Base-by-base conservation (phyloP, 2,113 vertebrate genomes). In the Nothobranchius furzeri region DNA sequence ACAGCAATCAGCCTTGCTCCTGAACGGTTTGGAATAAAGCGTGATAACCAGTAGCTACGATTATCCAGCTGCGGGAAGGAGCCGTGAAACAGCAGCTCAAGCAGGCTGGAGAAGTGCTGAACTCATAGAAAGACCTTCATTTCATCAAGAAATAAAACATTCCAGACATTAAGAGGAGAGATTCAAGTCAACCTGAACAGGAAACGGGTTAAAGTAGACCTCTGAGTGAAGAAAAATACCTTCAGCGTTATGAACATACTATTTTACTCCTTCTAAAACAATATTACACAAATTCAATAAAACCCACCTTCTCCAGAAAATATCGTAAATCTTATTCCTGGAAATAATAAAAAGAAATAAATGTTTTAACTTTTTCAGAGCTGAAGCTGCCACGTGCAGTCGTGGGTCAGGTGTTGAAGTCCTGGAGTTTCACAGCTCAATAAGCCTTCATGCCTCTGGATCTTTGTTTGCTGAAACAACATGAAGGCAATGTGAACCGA, bases 391-490 rank as follows among this genome's bases (percentile, higher is more conserved):
- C 53, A 14, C 7, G 24, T 0, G 9, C 36, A 61, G 49, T 48
- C 57, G 12, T 65, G 58, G 37, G 17, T 68, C 46, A n/a, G 36
- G 46, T 74, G 37, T 60, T 43, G 36, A 77, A 74, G 54, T 82
- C 61, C 64, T 75, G 45, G 15, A 45, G 55, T 85, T 84, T 86
- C 42, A 67, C 68, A 55, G 74, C 68, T 83, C 83, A 83, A 81
- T 79, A 79, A 76, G 50, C 56, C 20, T 62, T 64, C 20, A 73
- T 85, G 72, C 76, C 66, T 79, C 8, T 2, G 49, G 82, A 49
- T 62, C 35, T 57, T 55, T 55, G 75, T 63, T 48, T 35, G 24
- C 43, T 53, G 77, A 71, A 87, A 30, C 30, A 30, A 30, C 37
- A 9, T 40, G 37, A 40, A 40, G 7, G 87, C 84, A 82, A 76